Base-by-base conservation (phyloP, 2,888 invertebrate genomes). In the Trissolcus japonicus region DNA sequence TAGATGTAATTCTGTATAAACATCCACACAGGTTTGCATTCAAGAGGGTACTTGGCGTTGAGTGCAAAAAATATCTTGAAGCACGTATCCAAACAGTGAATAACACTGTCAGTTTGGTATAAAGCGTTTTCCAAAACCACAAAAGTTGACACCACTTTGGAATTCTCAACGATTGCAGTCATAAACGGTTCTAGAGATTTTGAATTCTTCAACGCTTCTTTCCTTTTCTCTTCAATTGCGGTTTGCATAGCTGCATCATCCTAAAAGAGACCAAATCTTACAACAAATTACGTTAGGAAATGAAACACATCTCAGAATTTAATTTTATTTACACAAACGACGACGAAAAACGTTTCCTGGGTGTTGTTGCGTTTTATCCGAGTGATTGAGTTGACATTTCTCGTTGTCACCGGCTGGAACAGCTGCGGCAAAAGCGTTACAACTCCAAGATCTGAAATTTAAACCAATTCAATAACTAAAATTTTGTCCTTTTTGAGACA, bases 1-100 rank as follows among this genome's bases (percentile, higher is more conserved):
- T 69, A 75, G 6, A 75, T 25, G 25, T 75, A 75, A 13, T 63
- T 68, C 51, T 75, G 75, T 48, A 75, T 75, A 21, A 75, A 75
- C 63, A 60, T 69, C 75, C 75, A 75, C 0, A 75, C 68, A 7
- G 68, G 65, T 55, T 75, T 75, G 19, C 75, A 75, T 25, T 69
- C 68, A 1, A 63, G 63, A 11, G 75, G 69, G 16, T 75, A 75
- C 21, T 63, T 54, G 0, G 65, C 68, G n/a, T 75, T 60, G 16
- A 75, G 43, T 4, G 68, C 6, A 43, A 65, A 65, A 25, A 75
- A 75, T n/a, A 75, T 43, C 50, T 75, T 75, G 19, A 68, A 75
- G 29, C 75, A 75, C 0, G 63, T 63, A 17, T 75, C 75, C 0
- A 75, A 48, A 25, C 59, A 57, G 16, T 75, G 62, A 14, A 75